Evolutionary conservation across 2,888 invertebrate genomes (phyloP).

Genomic region (Ditula angustiorana): DNA sequence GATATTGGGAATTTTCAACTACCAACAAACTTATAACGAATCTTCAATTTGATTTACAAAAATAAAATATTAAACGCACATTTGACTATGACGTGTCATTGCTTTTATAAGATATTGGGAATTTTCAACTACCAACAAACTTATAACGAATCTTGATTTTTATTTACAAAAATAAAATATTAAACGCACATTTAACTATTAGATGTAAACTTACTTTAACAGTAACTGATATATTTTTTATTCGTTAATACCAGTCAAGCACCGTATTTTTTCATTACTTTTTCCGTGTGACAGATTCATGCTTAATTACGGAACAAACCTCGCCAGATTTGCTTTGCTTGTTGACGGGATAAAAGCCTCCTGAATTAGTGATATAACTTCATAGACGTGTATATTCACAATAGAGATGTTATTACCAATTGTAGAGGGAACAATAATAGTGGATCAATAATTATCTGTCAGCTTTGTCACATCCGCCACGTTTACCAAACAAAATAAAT

Average conservation of each 20-base stretch:
- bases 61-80: no score
- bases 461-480: constrained; percentile 8
- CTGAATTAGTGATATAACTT: neutral
- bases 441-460: constrained; percentile 25
- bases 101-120: no score
- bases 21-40: no score
- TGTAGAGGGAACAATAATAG: constrained; percentile 13
- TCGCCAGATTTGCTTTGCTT: neutral
- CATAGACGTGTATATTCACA: neutral
- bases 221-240: neutral
- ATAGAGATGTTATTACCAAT: neutral
- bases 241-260: neutral
- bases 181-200: no score
- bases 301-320: neutral
- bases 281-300: neutral
- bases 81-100: no score
- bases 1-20: no score
- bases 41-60: no score
- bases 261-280: no score
- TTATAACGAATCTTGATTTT: no score
- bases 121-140: no score
- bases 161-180: no score
- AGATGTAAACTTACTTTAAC: no score
- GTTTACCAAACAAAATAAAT: neutral
- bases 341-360: neutral